Evolutionary conservation across 1,140 invertebrate species (phyloP).

Genomic region (Diabrotica undecimpunctata): DNA sequence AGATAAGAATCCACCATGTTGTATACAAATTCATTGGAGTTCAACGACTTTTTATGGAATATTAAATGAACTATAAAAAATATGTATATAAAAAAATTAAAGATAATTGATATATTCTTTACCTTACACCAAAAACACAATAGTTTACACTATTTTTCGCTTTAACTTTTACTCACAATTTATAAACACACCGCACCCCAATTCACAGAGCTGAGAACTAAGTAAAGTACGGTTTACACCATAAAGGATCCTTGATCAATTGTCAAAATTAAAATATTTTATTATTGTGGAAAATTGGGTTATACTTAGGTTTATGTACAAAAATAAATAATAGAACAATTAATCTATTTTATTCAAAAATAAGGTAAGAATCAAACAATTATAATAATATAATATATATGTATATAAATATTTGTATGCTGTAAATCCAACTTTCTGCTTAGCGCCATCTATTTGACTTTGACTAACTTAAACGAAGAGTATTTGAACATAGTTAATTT

Average conservation of each 20-base stretch:
- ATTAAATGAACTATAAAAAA: background rate
- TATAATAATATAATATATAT: slow-evolving; percentile 7
- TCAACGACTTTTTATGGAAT: slow-evolving; percentile 5
- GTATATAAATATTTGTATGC: slow-evolving; percentile 11
- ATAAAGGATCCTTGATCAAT: background rate
- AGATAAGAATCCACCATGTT: slow-evolving; percentile 40
- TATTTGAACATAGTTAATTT: too few relatives aligned
- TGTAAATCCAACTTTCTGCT: slow-evolving; percentile 22
- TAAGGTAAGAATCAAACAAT: background rate
- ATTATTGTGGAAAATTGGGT: too few relatives aligned
- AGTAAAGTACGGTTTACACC: background rate
- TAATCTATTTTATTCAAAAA: too few relatives aligned
- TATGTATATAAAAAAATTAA: background rate
- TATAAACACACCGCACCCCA: slow-evolving; percentile 33
- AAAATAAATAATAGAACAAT: too few relatives aligned
- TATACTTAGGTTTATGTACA: too few relatives aligned
- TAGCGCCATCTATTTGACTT: slow-evolving; percentile 13
- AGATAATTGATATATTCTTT: background rate
- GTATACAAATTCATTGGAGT: slow-evolving; percentile 24
- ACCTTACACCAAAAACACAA: slow-evolving; percentile 4
- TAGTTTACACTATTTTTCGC: slow-evolving; percentile 3
- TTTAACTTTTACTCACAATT: background rate
- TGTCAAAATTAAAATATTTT: too few relatives aligned
- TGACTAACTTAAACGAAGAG: background rate
- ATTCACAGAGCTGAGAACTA: background rate